Base-by-base conservation (phyloP, 2,113 vertebrate genomes). In the Hippoglossus stenolepis region DNA sequence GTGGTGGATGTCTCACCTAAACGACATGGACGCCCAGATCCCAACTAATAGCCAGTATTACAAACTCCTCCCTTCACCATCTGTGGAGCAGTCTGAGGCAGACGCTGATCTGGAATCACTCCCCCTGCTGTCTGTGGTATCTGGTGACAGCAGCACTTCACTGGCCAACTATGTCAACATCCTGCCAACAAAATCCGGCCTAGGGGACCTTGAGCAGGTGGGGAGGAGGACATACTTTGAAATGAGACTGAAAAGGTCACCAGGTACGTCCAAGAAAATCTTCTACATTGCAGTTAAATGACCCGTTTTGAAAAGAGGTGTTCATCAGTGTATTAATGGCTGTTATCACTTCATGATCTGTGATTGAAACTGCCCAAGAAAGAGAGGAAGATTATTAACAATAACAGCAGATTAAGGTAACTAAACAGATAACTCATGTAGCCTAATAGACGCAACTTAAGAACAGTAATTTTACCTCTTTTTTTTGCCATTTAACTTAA, bases 1-100 rank as follows among this genome's bases (percentile, higher is more conserved):
- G 35, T 96, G 96, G 96, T 96, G 95, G 86, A 69, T 95, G 90
- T 80, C 96, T 77, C 96, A 96, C 92, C 94, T 97, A 82, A 95
- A 96, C 88, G 95, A 94, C 83, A 87, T 95, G 70, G 94, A 96
- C 53, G 66, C 94, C 80, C 95, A 91, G 68, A 86, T 94, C 73
- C 93, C 95, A 62, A 93, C 94, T 77, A 94, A 95, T 68, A 91
- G 89, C 56, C 91, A 92, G 58, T 89, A 94, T 82, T 95, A 92
- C 35, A 94, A 94, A 73, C 90, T 94, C 62, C 95, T 96, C 84
- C 94, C 93, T 24, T 93, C 94, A 1, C 89, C 94, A 1, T 96
- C 96, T n/a, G 94, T 91, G 51, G 95, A 94, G 1, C 95, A 94
- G 38, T 95, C 94, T 2, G 88, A 90, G 64, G 85, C 91, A 2